A percentile compares a stretch with the other conserved stretches of the same genome.
Conservation (phyloP, 2,888 invertebrate species). For the Noctua janthina region DNA sequence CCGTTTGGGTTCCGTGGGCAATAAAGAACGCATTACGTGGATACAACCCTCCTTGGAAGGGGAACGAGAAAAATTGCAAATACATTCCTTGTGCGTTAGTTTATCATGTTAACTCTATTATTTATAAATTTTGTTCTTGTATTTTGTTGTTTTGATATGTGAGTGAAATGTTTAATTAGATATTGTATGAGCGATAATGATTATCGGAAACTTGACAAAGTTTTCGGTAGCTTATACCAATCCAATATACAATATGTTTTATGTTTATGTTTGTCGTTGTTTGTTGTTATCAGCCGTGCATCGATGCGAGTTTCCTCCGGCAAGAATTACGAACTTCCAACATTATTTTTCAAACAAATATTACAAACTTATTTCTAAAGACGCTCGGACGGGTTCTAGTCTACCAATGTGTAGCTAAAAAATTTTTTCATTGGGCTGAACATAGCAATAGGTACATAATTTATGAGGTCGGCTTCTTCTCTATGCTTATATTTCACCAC, state of each 20-base stretch:
- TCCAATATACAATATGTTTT: too few species aligned
- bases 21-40: slow-evolving; percentile 85
- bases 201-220: not conserved
- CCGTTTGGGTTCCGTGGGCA: slow-evolving; percentile 79
- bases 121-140: slow-evolving; percentile 58
- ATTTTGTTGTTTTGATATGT: slow-evolving; percentile 20
- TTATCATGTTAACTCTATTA: slow-evolving; percentile 64
- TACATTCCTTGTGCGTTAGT: slow-evolving; percentile 52
- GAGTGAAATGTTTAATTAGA: slow-evolving; percentile 9
- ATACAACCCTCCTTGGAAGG: slow-evolving; percentile 68
- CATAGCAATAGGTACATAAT: slow-evolving; percentile 70
- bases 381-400: not conserved
- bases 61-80: slow-evolving; percentile 68
- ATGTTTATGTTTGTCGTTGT: too few species aligned
- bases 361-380: not conserved
- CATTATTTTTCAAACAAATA: not conserved
- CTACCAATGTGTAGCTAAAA: slow-evolving; percentile 52
- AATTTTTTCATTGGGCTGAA: slow-evolving; percentile 67
- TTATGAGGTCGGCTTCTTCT: slow-evolving; percentile 69
- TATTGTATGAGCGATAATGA: not conserved
- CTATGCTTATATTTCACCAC: not conserved
- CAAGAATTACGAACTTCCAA: not conserved
- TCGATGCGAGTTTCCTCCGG: not conserved
- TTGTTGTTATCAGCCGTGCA: not conserved
- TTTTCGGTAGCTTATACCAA: too few species aligned